Percentiles rank a stretch among this genome's conserved stretches.
Evolutionary conservation across 2,888 invertebrate species (phyloP).

Genomic region (Andrena bucephala): DNA sequence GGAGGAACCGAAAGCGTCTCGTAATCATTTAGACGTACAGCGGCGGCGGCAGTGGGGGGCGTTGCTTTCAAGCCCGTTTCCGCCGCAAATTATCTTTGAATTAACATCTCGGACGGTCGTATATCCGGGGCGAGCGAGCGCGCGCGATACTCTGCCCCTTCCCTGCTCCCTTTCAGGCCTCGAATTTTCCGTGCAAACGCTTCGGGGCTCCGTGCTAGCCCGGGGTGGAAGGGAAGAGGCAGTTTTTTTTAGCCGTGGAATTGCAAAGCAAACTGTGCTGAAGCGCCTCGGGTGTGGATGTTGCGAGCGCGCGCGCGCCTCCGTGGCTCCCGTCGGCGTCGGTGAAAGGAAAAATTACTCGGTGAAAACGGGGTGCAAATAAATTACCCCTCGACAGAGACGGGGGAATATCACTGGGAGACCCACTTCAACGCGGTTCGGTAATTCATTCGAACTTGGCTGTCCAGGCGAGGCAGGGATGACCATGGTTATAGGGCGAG

Average conservation of each 20-base stretch:
- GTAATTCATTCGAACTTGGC: slow-evolving; percentile 6
- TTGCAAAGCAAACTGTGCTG: slow-evolving; percentile 60
- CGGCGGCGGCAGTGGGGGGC: background rate
- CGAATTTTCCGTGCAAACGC: slow-evolving; percentile 63
- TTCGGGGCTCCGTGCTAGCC: slow-evolving; percentile 28
- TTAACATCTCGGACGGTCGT: slow-evolving; percentile 42
- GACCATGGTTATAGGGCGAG: too few relatives aligned
- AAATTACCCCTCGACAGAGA: slow-evolving; percentile 24
- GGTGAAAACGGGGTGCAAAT: slow-evolving; percentile 6
- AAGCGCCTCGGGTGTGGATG: slow-evolving; percentile 35
- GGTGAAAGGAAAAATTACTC: slow-evolving; percentile 40
- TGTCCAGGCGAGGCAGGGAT: background rate
- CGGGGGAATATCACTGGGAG: background rate
- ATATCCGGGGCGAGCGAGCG: background rate
- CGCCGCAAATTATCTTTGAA: slow-evolving; percentile 57
- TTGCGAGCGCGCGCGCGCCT: background rate
- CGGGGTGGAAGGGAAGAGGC: background rate
- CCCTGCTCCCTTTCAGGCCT: slow-evolving; percentile 35
- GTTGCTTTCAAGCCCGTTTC: slow-evolving; percentile 30
- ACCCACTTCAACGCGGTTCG: slow-evolving; percentile 3
- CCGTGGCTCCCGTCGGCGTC: background rate
- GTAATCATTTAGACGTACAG: slow-evolving; percentile 22
- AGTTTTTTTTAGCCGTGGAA: slow-evolving; percentile 51
- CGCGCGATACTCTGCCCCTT: background rate
- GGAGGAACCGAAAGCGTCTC: slow-evolving; percentile 2